These are phyloP conservation scores for Oegoconia quadripuncta DNA, from an alignment of 2,888 invertebrate species.

Conservation along the genomic window DNA sequence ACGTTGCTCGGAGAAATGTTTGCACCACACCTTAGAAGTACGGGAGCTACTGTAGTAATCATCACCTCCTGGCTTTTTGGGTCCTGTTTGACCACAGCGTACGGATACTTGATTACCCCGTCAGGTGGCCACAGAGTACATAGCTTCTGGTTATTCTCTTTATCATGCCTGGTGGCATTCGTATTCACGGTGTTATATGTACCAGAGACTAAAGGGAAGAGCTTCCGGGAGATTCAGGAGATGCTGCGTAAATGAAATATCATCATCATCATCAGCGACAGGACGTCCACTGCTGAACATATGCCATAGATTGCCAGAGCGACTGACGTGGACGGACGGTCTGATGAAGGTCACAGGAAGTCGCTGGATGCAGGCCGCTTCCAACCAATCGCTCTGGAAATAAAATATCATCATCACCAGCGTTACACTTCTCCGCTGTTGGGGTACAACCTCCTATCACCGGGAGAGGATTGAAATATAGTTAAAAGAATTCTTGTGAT, in stretches of 20 bases:
- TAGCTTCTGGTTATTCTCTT: slow-evolving; percentile 32
- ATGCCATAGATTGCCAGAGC: too few relatives aligned
- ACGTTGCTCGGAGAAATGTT: slow-evolving; percentile 41
- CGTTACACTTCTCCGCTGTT: too few relatives aligned
- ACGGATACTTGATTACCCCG: slow-evolving; percentile 25
- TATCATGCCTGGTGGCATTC: slow-evolving; percentile 22
- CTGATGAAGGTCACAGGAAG: too few relatives aligned
- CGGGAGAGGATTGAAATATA: too few relatives aligned
- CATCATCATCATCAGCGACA: too few relatives aligned
- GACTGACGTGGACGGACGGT: too few relatives aligned
- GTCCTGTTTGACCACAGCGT: slow-evolving; percentile 28
- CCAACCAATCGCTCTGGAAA: too few relatives aligned
- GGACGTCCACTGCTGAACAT: too few relatives aligned
- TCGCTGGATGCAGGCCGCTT: too few relatives aligned
- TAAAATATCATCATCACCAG: too few relatives aligned
- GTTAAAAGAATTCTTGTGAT: too few relatives aligned
- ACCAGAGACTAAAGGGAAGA: slow-evolving; percentile 42
- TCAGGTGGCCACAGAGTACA: slow-evolving; percentile 26
- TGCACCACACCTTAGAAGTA: slow-evolving; percentile 32
- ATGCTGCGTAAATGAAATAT: slow-evolving; percentile 29
- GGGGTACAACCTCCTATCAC: too few relatives aligned
- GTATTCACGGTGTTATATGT: slow-evolving; percentile 30
- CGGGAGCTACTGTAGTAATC: slow-evolving; percentile 28
- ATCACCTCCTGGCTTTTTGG: slow-evolving; percentile 30
- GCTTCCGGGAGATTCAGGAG: slow-evolving; percentile 31